phyloP scores from a whole-genome alignment of 2,888 invertebrate genomes.

The Acanthosepion lycidas region DNA sequence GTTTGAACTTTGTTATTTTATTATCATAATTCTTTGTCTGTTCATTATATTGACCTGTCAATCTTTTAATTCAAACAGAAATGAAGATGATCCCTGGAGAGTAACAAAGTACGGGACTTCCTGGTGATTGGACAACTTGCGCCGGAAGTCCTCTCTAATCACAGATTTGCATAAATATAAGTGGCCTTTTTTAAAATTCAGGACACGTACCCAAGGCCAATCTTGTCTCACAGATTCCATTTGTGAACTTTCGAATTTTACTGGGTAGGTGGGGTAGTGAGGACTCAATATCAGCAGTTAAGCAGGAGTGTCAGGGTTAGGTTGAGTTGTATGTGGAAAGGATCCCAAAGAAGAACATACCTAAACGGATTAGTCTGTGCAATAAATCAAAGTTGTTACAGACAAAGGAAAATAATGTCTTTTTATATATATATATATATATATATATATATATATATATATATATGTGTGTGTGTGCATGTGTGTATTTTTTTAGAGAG shows the following conservation, averaged over 20 bases:
- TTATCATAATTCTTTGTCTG: background rate
- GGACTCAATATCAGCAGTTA: background rate
- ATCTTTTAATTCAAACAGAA: conserved; percentile 7
- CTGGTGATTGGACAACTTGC: background rate
- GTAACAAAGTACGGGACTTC: background rate
- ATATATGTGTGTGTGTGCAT: no score
- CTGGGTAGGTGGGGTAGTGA: background rate
- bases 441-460: no score
- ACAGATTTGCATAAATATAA: conserved; percentile 21
- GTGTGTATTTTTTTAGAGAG: background rate
- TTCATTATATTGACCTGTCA: background rate
- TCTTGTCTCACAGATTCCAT: background rate
- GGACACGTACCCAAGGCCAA: background rate
- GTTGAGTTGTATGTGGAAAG: background rate
- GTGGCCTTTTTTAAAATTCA: conserved; percentile 14
- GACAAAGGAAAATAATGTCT: background rate
- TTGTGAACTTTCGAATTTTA: background rate
- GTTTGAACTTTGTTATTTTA: background rate
- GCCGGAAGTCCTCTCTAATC: conserved; percentile 33
- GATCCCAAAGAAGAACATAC: background rate
- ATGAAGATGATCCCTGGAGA: background rate
- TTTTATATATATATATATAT: background rate
- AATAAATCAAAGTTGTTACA: background rate
- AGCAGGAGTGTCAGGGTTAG: background rate
- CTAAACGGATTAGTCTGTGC: background rate